Evolutionary conservation across 2,888 invertebrate genomes (phyloP), one percentile per base, ranked within the genome.

Genomic region (Diploptera punctata): DNA sequence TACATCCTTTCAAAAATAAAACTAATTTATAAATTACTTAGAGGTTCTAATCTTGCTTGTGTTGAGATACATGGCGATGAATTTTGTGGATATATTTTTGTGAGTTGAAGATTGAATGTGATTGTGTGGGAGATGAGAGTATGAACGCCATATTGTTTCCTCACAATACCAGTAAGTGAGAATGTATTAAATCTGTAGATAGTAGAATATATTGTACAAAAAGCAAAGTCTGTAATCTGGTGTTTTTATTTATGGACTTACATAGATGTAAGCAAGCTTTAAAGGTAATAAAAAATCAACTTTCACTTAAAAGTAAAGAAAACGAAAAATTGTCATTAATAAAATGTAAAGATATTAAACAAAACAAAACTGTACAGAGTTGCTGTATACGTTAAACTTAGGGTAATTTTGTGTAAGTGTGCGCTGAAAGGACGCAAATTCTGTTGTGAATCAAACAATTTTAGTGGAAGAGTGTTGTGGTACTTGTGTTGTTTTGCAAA

Each of bases 401-500:
- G 65, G 65, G 65, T 65, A 65, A 65, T 65, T 44, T 29, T 65
- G 26, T 62, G 68, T 72, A 68, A 43, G 43, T 65, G 44, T 65
- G 65, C 47, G 65, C 65, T 33, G 44, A 21, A 65, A 65, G 65
- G 47, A 65, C 65, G 47, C 65, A 65, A 65, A 60, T 26, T 65
- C 38, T 65, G 65, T 65, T 65, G 65, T 65, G 65, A 65, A 65
- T 65, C 65, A 65, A 65, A 65, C 65, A 44, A 19, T 65, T 65
- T 26, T 54, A 65, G 47, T 65, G 65, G 65, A 61, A 67, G 52
- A 68, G 38, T 72, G 52, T 72, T 62, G 69, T 72, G 68, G 69
- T 69, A 29, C 69, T 61, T 65, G 69, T 69, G 62, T 57, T 73
- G 73, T 73, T 73, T 73, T 73, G 54, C 68, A 67, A 67, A 33